Evolutionary conservation across 2,888 invertebrate species (phyloP).

Genomic region (Zygothrica quintamaculata): DNA sequence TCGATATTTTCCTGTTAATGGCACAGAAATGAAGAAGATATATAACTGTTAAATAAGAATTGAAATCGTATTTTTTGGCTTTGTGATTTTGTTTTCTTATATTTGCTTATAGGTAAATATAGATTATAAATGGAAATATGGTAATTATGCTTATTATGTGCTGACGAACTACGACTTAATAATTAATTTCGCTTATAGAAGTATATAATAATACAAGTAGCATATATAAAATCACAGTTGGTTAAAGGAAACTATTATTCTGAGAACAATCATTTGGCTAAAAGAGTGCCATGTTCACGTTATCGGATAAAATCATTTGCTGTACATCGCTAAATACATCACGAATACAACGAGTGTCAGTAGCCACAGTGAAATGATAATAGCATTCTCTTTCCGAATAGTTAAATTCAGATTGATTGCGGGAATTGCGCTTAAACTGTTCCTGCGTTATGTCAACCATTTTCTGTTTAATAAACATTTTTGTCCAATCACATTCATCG

Average conservation of each 20-base stretch:
- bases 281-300: slow-evolving; percentile 85
- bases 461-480: slow-evolving; percentile 88
- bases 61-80: slow-evolving; percentile 2
- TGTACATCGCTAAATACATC: slow-evolving; percentile 91
- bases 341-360: slow-evolving; percentile 90
- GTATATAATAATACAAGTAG: slow-evolving; percentile 16
- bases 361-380: slow-evolving; percentile 91
- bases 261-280: slow-evolving; percentile 38
- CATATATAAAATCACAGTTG: slow-evolving; percentile 52
- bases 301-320: slow-evolving; percentile 87
- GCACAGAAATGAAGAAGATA: no score
- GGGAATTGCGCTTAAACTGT: slow-evolving; percentile 84
- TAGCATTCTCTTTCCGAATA: slow-evolving; percentile 87
- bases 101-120: slow-evolving; percentile 30
- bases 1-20: no score
- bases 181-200: slow-evolving; percentile 37
- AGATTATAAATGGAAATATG: slow-evolving; percentile 1
- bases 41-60: no score
- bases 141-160: slow-evolving; percentile 22
- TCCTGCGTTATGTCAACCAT: slow-evolving; percentile 87
- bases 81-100: slow-evolving; percentile 17
- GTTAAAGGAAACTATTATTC: slow-evolving; percentile 38
- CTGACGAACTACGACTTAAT: slow-evolving; percentile 3
- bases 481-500: slow-evolving; percentile 88
- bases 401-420: slow-evolving; percentile 82